These are phyloP conservation scores for Ictalurus furcatus DNA, from an alignment of 2,113 vertebrate species.

Conservation along the genomic window DNA sequence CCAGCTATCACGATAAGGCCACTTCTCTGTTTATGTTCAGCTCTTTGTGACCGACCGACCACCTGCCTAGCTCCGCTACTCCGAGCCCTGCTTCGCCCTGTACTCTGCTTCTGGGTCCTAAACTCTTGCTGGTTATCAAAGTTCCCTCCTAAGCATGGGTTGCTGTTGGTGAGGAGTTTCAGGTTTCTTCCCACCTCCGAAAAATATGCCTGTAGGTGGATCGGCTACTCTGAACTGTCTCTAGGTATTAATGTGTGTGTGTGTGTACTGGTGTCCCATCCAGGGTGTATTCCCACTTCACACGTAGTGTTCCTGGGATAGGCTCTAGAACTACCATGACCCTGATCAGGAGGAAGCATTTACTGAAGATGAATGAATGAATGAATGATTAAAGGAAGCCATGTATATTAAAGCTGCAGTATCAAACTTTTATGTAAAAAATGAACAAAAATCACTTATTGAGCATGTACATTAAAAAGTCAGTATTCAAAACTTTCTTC, in stretches of 20 bases:
- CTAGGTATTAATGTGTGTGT: background rate
- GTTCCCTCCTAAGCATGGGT: background rate
- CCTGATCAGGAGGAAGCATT: background rate
- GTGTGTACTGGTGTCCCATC: background rate
- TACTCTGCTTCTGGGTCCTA: too few species aligned
- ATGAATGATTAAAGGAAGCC: background rate
- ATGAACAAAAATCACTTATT: too few species aligned
- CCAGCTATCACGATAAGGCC: too few species aligned
- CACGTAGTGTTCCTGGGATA: background rate
- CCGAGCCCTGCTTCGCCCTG: too few species aligned
- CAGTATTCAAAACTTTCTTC: too few species aligned
- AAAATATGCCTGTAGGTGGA: background rate
- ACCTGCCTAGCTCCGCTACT: too few species aligned
- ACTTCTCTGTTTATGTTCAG: too few species aligned
- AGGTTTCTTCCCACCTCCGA: background rate
- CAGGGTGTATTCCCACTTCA: background rate
- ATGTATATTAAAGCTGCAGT: background rate
- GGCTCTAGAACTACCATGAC: background rate
- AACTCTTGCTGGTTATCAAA: too few species aligned
- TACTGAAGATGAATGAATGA: background rate
- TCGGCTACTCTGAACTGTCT: background rate
- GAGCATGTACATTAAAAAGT: too few species aligned
- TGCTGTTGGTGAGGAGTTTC: background rate
- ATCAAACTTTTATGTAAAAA: too few species aligned
- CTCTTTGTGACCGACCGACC: too few species aligned